Evolutionary conservation across 2,797 vertebrate genomes (phyloP).

Genomic region (Parauchenoglanis punctatus): DNA sequence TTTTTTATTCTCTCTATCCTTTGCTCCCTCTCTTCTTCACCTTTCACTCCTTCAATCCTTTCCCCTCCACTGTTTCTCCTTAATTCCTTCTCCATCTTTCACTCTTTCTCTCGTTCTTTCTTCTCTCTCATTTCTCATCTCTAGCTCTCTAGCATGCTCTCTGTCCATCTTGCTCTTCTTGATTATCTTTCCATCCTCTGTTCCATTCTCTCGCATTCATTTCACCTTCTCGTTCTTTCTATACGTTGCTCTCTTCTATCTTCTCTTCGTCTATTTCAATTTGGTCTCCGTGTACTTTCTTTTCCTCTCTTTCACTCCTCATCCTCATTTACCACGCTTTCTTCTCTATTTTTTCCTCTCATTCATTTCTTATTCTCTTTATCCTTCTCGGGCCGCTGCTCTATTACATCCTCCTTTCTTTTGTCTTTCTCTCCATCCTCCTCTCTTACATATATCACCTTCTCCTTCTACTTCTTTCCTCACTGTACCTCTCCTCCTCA

Average conservation of each 20-base stretch:
- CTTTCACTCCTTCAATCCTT: background rate
- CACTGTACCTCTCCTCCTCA: background rate
- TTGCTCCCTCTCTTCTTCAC: background rate
- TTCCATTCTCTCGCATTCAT: background rate
- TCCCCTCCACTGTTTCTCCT: background rate
- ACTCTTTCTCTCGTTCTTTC: background rate
- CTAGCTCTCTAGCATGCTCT: background rate
- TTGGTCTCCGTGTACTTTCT: constrained; percentile 62
- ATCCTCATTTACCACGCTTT: background rate
- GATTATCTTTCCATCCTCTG: background rate
- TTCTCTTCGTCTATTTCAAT: background rate
- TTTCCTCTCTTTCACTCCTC: background rate
- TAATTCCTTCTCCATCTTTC: background rate
- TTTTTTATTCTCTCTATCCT: background rate
- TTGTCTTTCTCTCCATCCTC: background rate
- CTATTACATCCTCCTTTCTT: background rate
- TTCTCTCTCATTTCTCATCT: background rate
- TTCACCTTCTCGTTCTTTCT: background rate
- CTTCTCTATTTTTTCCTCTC: background rate
- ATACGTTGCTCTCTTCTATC: background rate
- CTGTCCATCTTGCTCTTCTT: background rate
- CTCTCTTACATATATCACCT: background rate
- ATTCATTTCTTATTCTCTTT: background rate
- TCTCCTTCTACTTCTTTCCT: background rate
- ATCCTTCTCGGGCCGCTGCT: background rate